Evolutionary conservation across 2,797 vertebrate genomes (phyloP).

Genomic region (Xenops minutus): DNA sequence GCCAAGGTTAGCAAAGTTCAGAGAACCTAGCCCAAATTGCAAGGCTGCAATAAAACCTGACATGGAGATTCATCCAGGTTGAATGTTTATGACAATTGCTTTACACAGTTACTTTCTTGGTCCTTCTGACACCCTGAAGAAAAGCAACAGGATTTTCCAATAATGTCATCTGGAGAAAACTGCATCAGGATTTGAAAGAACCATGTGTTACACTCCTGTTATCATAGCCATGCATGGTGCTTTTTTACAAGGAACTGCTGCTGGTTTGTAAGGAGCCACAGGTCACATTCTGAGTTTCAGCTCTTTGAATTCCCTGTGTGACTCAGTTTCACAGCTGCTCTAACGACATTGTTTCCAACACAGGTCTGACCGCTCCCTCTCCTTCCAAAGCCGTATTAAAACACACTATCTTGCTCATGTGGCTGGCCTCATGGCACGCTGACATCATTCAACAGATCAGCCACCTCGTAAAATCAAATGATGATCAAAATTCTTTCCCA

Average conservation of each 20-base stretch:
- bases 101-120: background rate
- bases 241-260: background rate
- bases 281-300: background rate
- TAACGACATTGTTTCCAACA: background rate
- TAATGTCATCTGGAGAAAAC: background rate
- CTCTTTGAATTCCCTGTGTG: background rate
- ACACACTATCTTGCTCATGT: background rate
- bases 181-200: background rate
- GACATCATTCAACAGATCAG: background rate
- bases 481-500: background rate
- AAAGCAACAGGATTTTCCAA: background rate
- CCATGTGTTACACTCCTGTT: background rate
- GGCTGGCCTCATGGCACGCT: background rate
- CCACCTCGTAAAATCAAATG: background rate
- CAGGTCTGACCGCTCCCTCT: background rate
- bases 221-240: background rate
- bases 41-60: conserved; percentile 48
- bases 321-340: background rate
- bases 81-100: background rate
- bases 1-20: conserved; percentile 68
- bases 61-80: background rate
- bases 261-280: background rate
- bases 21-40: conserved; percentile 36
- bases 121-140: background rate
- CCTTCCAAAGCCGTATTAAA: background rate